Base-by-base conservation (phyloP, 2,113 vertebrate species). In the Passer montanus region DNA sequence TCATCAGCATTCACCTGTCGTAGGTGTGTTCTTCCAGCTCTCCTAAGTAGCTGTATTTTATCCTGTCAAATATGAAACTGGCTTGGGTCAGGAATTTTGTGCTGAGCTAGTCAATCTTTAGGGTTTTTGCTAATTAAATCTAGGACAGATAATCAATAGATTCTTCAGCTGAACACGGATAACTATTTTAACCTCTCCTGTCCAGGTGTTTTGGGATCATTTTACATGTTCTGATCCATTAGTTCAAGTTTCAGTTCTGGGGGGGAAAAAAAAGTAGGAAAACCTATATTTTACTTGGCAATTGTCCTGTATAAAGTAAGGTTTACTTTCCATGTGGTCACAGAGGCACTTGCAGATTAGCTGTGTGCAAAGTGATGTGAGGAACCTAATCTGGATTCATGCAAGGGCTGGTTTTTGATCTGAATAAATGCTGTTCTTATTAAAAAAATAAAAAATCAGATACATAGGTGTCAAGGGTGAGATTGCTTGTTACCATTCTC, bases 111-210 rank as follows among this genome's bases (percentile, higher is more conserved):
- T 53, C 56, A 49, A 30, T 78, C 64, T 68, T 60, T 37, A 39
- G 59, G 49, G 52, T 39, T 93, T 95, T 90, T 31, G 9, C 83
- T 92, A 84, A 93, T 92, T 90, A 94, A 75, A 68, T 93, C 68
- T 30, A 46, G 39, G 82, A 47, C 79, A 86, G 67, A 78, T 80
- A 90, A 86, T 88, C 59, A 47, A 77, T 49, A 88, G 85, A 80
- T 47, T 63, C 47, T 39, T 60, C 31, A 88, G 41, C 44, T 78
- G 79, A 90, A 67, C 47, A 64, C 68, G 22, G 63, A 60, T 62
- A 72, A 72, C 87, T 76, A 18, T 78, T 92, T 95, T 75, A 90
- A 78, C 66, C n/a, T 84, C 64, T 60, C 76, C 39, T 44, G 67
- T 47, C 49, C 60, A 46, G 39, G 22, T 63, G 30, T 67, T 86